phyloP scores from a whole-genome alignment of 2,113 vertebrate genomes.

The Rhipidura dahli region DNA sequence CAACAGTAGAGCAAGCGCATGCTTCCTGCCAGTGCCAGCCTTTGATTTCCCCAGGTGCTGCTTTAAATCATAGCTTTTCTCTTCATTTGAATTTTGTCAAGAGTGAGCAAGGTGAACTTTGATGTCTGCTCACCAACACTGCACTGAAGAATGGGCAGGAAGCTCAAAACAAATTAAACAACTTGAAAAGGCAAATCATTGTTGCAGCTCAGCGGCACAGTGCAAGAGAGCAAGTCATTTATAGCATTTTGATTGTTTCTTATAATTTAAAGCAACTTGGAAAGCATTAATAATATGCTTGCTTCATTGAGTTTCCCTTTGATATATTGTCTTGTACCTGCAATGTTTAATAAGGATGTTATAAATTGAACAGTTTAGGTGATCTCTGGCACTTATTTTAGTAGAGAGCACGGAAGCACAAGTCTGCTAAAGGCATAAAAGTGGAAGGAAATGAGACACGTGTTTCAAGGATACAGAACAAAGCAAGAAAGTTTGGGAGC shows the following conservation, averaged over 20 bases:
- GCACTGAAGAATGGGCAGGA: neutral
- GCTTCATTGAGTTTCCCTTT: slow-evolving; percentile 11
- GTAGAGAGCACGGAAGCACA: neutral
- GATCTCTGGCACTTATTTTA: neutral
- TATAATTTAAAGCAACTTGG: slow-evolving; percentile 12
- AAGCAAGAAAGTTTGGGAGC: neutral
- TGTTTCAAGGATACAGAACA: slow-evolving; percentile 13
- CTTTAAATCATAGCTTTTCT: neutral
- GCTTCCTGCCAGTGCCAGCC: neutral
- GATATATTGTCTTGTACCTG: neutral
- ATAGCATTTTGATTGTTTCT: slow-evolving; percentile 11
- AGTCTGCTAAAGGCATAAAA: neutral
- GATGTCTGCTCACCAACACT: neutral
- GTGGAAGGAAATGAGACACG: neutral
- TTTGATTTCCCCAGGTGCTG: slow-evolving; percentile 41
- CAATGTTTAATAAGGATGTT: neutral
- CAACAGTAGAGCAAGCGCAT: neutral
- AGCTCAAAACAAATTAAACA: slow-evolving; percentile 7
- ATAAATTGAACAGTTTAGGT: neutral
- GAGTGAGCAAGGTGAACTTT: slow-evolving; percentile 30
- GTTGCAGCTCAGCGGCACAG: neutral
- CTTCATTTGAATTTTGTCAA: slow-evolving; percentile 25
- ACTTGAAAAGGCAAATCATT: neutral
- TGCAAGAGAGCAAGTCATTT: neutral
- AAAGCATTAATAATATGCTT: slow-evolving; percentile 2